phyloP scores from a whole-genome alignment of 2,113 vertebrate genomes.

The Ciconia maguari region DNA sequence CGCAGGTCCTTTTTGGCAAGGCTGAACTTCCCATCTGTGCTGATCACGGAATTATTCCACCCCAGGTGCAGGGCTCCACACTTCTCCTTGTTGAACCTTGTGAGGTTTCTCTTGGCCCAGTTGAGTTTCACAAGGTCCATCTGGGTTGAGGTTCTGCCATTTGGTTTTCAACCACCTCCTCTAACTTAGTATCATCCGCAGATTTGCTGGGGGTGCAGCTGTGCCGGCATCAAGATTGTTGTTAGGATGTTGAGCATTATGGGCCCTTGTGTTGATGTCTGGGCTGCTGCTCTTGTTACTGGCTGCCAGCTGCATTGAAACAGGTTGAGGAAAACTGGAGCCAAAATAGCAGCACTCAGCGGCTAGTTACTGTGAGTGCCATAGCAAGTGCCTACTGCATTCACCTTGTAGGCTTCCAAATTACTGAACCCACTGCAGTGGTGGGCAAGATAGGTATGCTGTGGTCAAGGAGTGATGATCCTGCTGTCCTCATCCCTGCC shows the following conservation, averaged over 20 bases:
- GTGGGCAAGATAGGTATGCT: background rate
- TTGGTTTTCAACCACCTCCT: background rate
- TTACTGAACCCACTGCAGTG: background rate
- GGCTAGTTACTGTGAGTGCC: background rate
- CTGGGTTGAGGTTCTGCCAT: background rate
- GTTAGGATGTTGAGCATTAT: background rate
- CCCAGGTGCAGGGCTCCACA: background rate
- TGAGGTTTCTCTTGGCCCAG: background rate
- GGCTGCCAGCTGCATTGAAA: background rate
- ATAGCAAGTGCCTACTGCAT: background rate
- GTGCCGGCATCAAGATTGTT: rapidly evolving
- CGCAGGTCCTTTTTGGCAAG: background rate
- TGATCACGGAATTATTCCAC: background rate
- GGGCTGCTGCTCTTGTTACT: background rate
- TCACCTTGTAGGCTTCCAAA: background rate
- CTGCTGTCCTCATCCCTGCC: background rate
- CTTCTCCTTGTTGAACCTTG: background rate
- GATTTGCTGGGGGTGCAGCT: background rate
- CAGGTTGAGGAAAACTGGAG: background rate
- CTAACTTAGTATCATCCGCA: rapidly evolving
- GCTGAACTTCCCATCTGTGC: background rate
- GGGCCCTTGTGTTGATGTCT: background rate
- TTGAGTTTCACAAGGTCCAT: background rate
- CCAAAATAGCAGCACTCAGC: background rate
- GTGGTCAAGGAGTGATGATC: background rate